Conservation (phyloP, 1,140 invertebrate species). For the Mizuhopecten yessoensis region DNA sequence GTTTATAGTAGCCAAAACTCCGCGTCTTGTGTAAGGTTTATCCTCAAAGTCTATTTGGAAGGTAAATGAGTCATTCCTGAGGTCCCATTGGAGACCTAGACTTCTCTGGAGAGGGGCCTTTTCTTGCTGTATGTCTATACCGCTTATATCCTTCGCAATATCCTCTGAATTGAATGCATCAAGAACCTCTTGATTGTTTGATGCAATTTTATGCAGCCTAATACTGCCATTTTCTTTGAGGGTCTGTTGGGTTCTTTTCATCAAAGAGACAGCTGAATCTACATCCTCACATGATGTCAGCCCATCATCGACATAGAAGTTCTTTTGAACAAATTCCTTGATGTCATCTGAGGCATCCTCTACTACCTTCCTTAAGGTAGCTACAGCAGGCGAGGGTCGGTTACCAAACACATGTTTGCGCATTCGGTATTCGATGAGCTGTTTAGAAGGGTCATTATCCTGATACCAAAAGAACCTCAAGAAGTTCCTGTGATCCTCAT, state of each 20-base stretch:
- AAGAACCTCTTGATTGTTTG: conserved; percentile 53
- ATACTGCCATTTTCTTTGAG: conserved; percentile 50
- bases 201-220: conserved; percentile 52
- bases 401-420: conserved; percentile 65
- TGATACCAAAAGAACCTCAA: too few relatives aligned
- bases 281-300: conserved; percentile 49
- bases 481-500: too few relatives aligned
- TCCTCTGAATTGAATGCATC: conserved; percentile 47
- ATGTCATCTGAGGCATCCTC: conserved; percentile 44
- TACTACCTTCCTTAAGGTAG: conserved; percentile 58
- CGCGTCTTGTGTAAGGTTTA: conserved; percentile 48
- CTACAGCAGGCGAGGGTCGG: conserved; percentile 62
- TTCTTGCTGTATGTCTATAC: conserved; percentile 9
- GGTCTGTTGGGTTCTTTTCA: conserved; percentile 17
- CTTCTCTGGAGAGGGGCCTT: conserved; percentile 50
- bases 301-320: conserved; percentile 66
- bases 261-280: conserved; percentile 45
- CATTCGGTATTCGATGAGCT: too few relatives aligned
- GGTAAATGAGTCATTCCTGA: conserved; percentile 51
- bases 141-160: not conserved
- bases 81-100: conserved; percentile 57
- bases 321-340: conserved; percentile 42
- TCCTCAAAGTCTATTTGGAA: not conserved
- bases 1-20: conserved; percentile 56
- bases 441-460: too few relatives aligned